Evolutionary conservation across 2,113 vertebrate species (phyloP).

Genomic region (Dascyllus trimaculatus): DNA sequence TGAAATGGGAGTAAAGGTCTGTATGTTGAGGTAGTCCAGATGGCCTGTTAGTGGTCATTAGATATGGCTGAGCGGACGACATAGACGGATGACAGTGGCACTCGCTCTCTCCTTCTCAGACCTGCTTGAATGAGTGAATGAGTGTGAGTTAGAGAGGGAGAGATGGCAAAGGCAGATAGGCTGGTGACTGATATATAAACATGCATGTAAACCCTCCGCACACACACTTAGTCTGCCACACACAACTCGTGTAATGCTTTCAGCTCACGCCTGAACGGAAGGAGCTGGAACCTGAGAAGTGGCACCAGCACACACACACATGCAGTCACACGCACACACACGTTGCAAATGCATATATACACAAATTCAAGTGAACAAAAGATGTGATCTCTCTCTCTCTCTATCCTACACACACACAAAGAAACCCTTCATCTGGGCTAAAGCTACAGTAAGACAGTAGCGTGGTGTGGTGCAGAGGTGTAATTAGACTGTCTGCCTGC

Average conservation of each 20-base stretch:
- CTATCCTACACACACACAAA: constrained; percentile 53
- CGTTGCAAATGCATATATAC: constrained; percentile 20
- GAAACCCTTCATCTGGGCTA: constrained; percentile 63
- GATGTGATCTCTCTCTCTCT: constrained; percentile 22
- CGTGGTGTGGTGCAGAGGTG: constrained; percentile 59
- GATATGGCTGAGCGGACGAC: constrained; percentile 67
- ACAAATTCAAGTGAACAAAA: constrained; percentile 27
- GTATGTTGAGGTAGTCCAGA: constrained; percentile 67
- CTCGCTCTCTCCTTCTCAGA: constrained; percentile 9
- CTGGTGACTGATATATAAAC: constrained; percentile 63
- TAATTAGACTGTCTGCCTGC: constrained; percentile 78
- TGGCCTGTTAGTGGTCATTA: constrained; percentile 70
- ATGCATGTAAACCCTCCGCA: constrained; percentile 31
- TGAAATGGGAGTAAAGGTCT: constrained; percentile 51
- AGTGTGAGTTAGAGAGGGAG: constrained; percentile 12
- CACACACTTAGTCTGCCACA: neutral
- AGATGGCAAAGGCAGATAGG: constrained; percentile 52
- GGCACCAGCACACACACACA: neutral
- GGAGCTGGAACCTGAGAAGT: constrained; percentile 43
- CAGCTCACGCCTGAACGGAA: constrained; percentile 15
- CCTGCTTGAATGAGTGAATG: constrained; percentile 29
- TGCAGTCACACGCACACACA: neutral
- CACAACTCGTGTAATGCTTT: constrained; percentile 8
- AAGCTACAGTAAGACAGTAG: constrained; percentile 69
- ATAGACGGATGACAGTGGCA: constrained; percentile 63